Evolutionary conservation across 1,140 invertebrate species (phyloP).

Genomic region (Propsilocerus akamusi): DNA sequence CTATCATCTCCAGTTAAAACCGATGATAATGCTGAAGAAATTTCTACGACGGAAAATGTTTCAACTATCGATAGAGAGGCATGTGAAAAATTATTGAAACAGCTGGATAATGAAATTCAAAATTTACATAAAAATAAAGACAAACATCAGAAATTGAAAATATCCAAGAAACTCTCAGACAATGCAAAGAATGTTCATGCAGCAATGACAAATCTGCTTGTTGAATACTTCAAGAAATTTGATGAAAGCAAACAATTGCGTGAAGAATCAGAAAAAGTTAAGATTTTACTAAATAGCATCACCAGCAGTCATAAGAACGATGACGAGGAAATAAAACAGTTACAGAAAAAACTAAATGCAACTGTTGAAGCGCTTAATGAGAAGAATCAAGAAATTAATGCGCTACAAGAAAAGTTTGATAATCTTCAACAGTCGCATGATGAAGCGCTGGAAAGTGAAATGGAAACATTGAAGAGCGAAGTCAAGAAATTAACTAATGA

Average conservation of each 20-base stretch:
- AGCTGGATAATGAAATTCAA: conserved; percentile 18
- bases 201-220: conserved; percentile 17
- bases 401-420: conserved; percentile 26
- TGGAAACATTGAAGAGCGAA: conserved; percentile 16
- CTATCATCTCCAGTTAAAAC: conserved; percentile 13
- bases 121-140: conserved; percentile 19
- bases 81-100: conserved; percentile 16
- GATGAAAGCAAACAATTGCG: conserved; percentile 7
- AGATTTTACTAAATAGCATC: conserved; percentile 1
- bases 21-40: conserved; percentile 12
- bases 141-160: conserved; percentile 19
- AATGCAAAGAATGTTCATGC: conserved; percentile 19
- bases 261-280: conserved; percentile 2
- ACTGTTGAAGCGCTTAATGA: conserved; percentile 27
- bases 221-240: conserved; percentile 10
- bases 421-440: conserved; percentile 22
- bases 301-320: conserved; percentile 5
- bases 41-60: no score
- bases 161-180: conserved; percentile 20
- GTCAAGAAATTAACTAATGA: conserved; percentile 8
- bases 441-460: conserved; percentile 14
- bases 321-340: conserved; percentile 12
- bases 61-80: not conserved
- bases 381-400: conserved; percentile 26
- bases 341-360: conserved; percentile 25